These are phyloP conservation scores for Mesembrinibis cayennensis DNA, from an alignment of 2,113 vertebrate genomes.

Conservation along the genomic window DNA sequence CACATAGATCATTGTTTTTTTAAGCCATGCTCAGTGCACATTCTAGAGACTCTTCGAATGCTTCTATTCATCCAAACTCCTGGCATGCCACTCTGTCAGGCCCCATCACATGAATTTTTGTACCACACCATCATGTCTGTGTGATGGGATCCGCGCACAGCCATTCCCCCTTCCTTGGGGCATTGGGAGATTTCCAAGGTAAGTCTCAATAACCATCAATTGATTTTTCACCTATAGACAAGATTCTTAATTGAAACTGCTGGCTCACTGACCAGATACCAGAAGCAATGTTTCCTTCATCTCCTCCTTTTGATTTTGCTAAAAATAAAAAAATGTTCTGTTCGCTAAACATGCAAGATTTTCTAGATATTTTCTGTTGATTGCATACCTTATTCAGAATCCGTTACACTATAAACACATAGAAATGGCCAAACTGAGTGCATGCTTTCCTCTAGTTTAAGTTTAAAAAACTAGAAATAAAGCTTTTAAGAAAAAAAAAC, in stretches of 20 bases:
- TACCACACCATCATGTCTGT: background rate
- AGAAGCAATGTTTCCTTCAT: background rate
- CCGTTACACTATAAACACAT: background rate
- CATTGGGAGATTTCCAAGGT: background rate
- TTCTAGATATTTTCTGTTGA: background rate
- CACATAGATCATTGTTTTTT: background rate
- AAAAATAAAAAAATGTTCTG: background rate
- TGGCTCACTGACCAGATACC: background rate
- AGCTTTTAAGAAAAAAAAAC: background rate
- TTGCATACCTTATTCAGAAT: background rate
- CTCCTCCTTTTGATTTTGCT: background rate
- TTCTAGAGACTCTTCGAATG: background rate
- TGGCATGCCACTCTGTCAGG: background rate
- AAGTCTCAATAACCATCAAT: background rate
- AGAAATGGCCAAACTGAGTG: background rate
- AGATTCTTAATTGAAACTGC: background rate
- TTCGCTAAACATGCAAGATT: background rate
- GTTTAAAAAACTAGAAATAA: background rate
- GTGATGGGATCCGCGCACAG: background rate
- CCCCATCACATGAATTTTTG: background rate
- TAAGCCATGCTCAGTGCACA: background rate
- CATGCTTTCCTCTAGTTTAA: background rate
- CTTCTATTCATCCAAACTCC: background rate
- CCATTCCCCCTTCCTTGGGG: background rate
- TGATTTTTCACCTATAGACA: background rate